Evolutionary conservation across 1,140 invertebrate species (phyloP).

Genomic region (Drosophila bocki): DNA sequence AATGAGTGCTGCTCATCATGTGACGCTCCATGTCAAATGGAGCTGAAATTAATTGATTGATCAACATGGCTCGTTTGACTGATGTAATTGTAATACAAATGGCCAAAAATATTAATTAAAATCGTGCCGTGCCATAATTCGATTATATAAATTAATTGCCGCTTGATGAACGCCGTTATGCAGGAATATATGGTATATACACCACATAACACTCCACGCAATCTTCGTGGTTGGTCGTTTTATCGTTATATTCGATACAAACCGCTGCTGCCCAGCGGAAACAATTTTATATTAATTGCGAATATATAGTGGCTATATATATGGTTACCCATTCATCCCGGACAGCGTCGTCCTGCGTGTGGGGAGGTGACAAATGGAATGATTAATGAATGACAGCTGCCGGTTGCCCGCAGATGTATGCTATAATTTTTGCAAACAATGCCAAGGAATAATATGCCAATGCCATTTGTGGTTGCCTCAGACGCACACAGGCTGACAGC

Average conservation of each 20-base stretch:
- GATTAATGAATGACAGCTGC: conserved; percentile 67
- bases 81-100: conserved; percentile 46
- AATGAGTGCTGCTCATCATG: background rate
- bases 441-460: conserved; percentile 28
- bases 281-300: conserved; percentile 53
- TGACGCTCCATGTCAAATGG: conserved; percentile 1
- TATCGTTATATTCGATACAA: conserved; percentile 27
- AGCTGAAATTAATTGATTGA: conserved; percentile 42
- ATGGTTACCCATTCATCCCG: background rate
- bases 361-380: conserved; percentile 63
- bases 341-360: background rate
- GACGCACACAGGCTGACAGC: conserved; percentile 23
- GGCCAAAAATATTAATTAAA: conserved; percentile 49
- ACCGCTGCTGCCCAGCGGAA: conserved; percentile 6
- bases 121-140: conserved; percentile 36
- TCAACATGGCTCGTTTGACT: conserved; percentile 14
- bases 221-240: background rate
- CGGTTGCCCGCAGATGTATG: conserved; percentile 57
- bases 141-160: conserved; percentile 63
- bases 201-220: conserved; percentile 8
- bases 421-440: conserved; percentile 47
- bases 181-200: background rate
- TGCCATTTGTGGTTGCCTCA: conserved; percentile 37
- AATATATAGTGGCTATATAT: conserved; percentile 42
- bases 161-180: conserved; percentile 19